Base-by-base conservation (phyloP, 2,113 vertebrate genomes). In the Edolisoma coerulescens region DNA sequence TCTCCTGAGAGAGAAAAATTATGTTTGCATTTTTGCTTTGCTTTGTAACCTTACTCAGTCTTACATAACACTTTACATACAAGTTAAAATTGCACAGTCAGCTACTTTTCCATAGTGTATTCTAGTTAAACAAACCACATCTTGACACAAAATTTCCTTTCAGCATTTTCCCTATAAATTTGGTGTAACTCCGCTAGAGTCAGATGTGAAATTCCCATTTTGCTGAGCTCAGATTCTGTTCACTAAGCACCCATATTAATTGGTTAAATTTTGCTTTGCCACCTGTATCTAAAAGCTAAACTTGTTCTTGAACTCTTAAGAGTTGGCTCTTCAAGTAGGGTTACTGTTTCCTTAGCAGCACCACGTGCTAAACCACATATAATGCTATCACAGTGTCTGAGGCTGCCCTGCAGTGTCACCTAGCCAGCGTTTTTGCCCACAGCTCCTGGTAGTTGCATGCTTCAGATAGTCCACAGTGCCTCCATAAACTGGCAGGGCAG, bases 111-210 rank as follows among this genome's bases (percentile, higher is more conserved):
- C 53, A 12, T 35, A 47, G 13, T 18, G 32, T 68, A 70, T 77
- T 93, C 35, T 54, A 75, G 60, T 28, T 90, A 67, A 93, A 70
- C 30, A 87, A 32, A 82, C 81, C 87, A 84, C 47, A 91, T 87
- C 73, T 87, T 94, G 77, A 70, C 19, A 54, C 14, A 63, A 86
- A 60, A 81, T 52, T 54, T 89, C 33, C 23, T 77, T 69, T 77
- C n/a, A 79, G 23, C 1, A 1, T 56, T 92, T 87, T 59, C 45
- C 12, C 28, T 79, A 16, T 84, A 81, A 78, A 71, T n/a, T 21
- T 68, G 28, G 24, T 78, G 52, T 49, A 64, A 82, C 42, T 84
- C 47, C 19, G 16, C 39, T 41, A 1, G 89, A 84, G 50, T 59
- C 42, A 95, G 18, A n/a, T 4, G 1, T 37, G 73, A 89, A 81